A percentile compares a stretch with the other conserved stretches of the same genome.
These are phyloP conservation scores for Brachionus koreanus DNA, from an alignment of 1,140 invertebrate species.

Conservation along the genomic window DNA sequence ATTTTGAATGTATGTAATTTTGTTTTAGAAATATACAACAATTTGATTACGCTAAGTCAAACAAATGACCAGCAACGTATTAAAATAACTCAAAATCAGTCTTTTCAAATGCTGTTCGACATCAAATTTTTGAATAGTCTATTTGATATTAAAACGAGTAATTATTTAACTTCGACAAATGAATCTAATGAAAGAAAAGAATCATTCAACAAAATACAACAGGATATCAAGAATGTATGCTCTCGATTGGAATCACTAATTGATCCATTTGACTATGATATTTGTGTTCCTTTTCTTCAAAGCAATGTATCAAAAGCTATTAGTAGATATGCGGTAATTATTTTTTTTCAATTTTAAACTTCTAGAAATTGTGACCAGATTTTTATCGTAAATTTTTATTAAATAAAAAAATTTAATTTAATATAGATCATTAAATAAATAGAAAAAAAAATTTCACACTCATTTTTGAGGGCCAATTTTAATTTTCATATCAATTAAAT, in stretches of 20 bases:
- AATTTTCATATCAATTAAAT: no score
- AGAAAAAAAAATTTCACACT: no score
- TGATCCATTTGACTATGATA: constrained; percentile 43
- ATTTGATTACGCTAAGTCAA: neutral
- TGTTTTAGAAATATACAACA: neutral
- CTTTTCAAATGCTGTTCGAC: constrained; percentile 32
- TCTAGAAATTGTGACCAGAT: no score
- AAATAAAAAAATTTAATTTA: no score
- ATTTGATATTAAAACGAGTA: constrained; percentile 22
- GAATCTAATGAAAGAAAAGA: neutral
- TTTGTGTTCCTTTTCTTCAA: constrained; percentile 36
- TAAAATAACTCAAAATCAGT: constrained; percentile 38
- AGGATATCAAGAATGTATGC: neutral
- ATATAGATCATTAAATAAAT: no score
- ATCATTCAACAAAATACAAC: neutral
- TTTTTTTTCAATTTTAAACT: neutral
- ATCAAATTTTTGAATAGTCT: constrained; percentile 31
- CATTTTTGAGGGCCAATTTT: no score
- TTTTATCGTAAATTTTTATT: no score
- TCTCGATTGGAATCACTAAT: constrained; percentile 2
- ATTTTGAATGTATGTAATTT: neutral
- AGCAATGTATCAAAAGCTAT: constrained; percentile 16
- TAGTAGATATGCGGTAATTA: constrained; percentile 9
- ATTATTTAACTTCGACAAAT: neutral
- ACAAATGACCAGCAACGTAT: neutral